Conservation (phyloP, 1,140 invertebrate species). For the Aleiodes sp. region DNA sequence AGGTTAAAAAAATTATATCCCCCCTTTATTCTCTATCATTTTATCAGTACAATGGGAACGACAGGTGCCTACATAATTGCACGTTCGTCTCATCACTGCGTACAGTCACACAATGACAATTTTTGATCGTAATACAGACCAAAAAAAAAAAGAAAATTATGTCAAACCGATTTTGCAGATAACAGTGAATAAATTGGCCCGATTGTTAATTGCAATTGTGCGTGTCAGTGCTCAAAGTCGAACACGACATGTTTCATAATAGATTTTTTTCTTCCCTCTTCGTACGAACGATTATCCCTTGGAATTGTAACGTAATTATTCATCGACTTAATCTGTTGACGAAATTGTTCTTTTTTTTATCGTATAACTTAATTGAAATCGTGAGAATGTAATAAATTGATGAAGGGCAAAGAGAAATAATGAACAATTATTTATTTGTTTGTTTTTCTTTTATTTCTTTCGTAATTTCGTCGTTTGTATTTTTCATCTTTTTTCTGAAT, state of each 20-base stretch:
- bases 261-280: not conserved
- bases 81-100: conserved; percentile 22
- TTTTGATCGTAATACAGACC: conserved; percentile 27
- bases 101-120: conserved; percentile 30
- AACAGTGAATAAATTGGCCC: conserved; percentile 57
- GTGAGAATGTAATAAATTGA: no score
- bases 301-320: conserved; percentile 4
- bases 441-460: conserved; percentile 23
- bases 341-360: not conserved
- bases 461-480: not conserved
- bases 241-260: conserved; percentile 20
- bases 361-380: no score
- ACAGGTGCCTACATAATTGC: conserved; percentile 38
- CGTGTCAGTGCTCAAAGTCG: conserved; percentile 49
- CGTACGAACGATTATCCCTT: not conserved
- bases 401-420: not conserved
- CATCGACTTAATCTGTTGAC: not conserved
- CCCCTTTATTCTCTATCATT: not conserved
- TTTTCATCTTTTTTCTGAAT: not conserved
- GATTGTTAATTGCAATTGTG: conserved; percentile 66
- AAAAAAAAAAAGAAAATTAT: conserved; percentile 26
- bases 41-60: conserved; percentile 15
- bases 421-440: not conserved
- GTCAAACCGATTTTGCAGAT: conserved; percentile 42
- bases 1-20: not conserved